Base-by-base conservation (phyloP, 2,113 vertebrate genomes). In the Piprites chloris region DNA sequence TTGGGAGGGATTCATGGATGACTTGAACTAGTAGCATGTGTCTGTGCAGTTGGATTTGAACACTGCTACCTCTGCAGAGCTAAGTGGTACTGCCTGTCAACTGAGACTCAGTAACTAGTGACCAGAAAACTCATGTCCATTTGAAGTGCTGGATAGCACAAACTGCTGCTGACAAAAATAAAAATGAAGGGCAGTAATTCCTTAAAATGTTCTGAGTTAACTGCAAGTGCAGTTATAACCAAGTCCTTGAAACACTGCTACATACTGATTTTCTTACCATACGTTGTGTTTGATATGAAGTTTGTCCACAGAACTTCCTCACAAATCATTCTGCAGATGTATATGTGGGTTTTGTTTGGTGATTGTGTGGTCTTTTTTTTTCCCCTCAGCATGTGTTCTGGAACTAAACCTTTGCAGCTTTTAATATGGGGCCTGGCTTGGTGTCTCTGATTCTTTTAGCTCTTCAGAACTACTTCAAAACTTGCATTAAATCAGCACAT, bases 251-350 rank as follows among this genome's bases (percentile, higher is more conserved):
- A 76, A n/a, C 8, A 6, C 16, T 14, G 15, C 35, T 47, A 28
- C 13, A 6, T 62, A 26, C 0, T 0, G 1, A 39, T 79, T 88
- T 35, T 85, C 55, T 44, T 42, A 44, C 2, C 3, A 1, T 32
- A 39, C 17, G 14, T 37, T 14, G 6, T 6, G 5, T 73, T 93
- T 69, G 46, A 56, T 49, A 13, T 73, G 61, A 63, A 79, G 42
- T 42, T 16, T 53, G 19, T 58, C 12, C 27, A 73, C 22, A 22
- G 37, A 42, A 61, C 33, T 53, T 78, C 10, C 8, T 75, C 56
- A 41, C n/a, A 67, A 39, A n/a, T 65, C 5, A 5, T 55, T 93
- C 47, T 79, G 30, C 12, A 72, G 15, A 82, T 33, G 6, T 41
- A 4, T 17, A 7, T 0, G 0, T 1, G 5, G 5, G 11, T 8